Conservation (phyloP, 92 coral and sea anemone species). For the Heteractis magnifica region DNA sequence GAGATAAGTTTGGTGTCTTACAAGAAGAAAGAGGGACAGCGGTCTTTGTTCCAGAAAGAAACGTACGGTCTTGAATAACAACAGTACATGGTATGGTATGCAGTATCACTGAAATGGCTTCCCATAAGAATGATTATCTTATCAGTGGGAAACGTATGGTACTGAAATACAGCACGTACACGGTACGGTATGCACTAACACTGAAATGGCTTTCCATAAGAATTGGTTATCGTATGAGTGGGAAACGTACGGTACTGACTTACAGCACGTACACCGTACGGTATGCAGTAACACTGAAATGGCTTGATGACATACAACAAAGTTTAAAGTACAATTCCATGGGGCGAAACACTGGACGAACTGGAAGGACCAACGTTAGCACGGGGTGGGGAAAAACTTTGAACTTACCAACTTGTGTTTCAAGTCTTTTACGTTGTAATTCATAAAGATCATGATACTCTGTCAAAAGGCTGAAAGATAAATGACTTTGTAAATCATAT, state of each 20-base stretch:
- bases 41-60: not conserved
- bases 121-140: too few relatives aligned
- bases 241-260: too few relatives aligned
- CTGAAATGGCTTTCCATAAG: too few relatives aligned
- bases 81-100: too few relatives aligned
- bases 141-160: too few relatives aligned
- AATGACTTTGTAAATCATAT: not conserved
- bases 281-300: not conserved
- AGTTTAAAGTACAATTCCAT: too few relatives aligned
- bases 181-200: too few relatives aligned
- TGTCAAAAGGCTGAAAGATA: conserved; percentile 60
- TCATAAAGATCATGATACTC: conserved; percentile 97
- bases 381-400: not conserved
- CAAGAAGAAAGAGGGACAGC: not conserved
- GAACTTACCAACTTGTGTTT: conserved; percentile 79
- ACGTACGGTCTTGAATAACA: not conserved
- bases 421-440: conserved; percentile 89
- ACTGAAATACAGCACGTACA: too few relatives aligned
- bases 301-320: not conserved
- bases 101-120: too few relatives aligned
- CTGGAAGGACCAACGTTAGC: not conserved
- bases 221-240: too few relatives aligned
- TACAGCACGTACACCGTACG: too few relatives aligned
- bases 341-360: not conserved
- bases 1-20: not conserved